Base-by-base conservation (phyloP, 2,113 vertebrate genomes). In the Crotophaga sulcirostris region DNA sequence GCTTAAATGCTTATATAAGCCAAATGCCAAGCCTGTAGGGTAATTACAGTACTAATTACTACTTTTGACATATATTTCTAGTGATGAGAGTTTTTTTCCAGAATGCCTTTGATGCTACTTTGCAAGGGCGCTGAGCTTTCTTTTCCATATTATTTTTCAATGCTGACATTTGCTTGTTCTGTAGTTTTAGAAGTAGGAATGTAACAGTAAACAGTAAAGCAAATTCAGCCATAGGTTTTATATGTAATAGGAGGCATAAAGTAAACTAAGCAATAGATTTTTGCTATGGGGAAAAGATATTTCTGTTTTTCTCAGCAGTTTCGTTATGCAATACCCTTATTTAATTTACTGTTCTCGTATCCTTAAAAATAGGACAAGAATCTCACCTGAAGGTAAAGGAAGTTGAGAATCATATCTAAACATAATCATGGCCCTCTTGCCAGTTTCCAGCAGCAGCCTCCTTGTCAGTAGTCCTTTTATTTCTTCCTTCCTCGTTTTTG, bases 21-120 rank as follows among this genome's bases (percentile, higher is more conserved):
- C 33, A 93, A 82, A 88, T 93, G 52, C 72, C 44, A 88, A 74
- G 64, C 76, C 87, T 92, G 47, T 60, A 77, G 72, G 79, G 72
- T 96, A 92, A 93, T 94, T 96, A 81, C 78, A 85, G 31, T 84
- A 63, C 85, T 94, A 95, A 93, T 96, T 93, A 70, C 38, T 88
- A 59, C 16, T 81, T 95, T 85, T 95, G 86, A 92, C 64, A 36
- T 89, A 52, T 59, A 90, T 91, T 93, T 83, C 55, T 90, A 83
- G 68, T 70, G 88, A 83, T 90, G 38, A 90, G 63, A 7, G 18
- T 56, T 73, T 51, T n/a, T 83, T 96, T 94, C 54, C 70, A 94
- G 63, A 87, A 73, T 80, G 70, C 19, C 63, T 96, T 88, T 94
- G 47, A 68, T 94, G 67, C 38, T 89, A 12, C 76, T 89, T 94